Evolutionary conservation across 2,797 vertebrate species (phyloP), one percentile per base, ranked within the genome.

Genomic region (Momotus momota): DNA sequence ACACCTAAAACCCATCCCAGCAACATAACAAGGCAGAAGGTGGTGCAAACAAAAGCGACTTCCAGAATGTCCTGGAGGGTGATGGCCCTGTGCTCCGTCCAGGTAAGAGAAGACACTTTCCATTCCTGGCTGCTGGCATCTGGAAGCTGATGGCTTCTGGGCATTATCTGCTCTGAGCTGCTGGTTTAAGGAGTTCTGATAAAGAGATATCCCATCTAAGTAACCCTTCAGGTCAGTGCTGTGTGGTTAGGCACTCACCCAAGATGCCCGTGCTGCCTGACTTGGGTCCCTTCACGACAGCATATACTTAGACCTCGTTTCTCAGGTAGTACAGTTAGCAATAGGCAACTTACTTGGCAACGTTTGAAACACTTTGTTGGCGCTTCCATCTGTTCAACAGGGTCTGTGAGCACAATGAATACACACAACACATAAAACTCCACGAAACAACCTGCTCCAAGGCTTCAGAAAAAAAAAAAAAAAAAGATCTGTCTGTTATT

Each of bases 1-100:
- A 67, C 90, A 84, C 67, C 81, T 89, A 81, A 96, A 94, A 74
- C 88, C 81, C 80, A 69, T 89, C 81, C 92, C 92, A 88, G 58
- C 21, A 93, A 81, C 74, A 83, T 61, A 70, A 48, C n/a, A 41
- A 80, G 52, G 69, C 75, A 95, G 87, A 91, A 95, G 66, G 48
- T 84, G 61, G 64, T 67, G 87, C 64, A 95, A 96, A 92, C 90
- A 93, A 80, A 84, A 57, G 55, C 20, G 6, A 8, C 48, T 88
- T 66, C 52, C 83, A 58, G 35, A 66, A 62, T 6, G 3, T 86
- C 81, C 33, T 65, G 52, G 43, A 91, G 69, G 52, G 84, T 65
- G 67, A 69, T 41, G 66, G 43, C 14, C 4, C 60, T 52, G 23
- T 38, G 55, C 64, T 84, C 51, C 40, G 55, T 33, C 62, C 29